Evolutionary conservation across 2,797 vertebrate species (phyloP), one percentile per base, ranked within the genome.

Genomic region (Liasis olivaceus): DNA sequence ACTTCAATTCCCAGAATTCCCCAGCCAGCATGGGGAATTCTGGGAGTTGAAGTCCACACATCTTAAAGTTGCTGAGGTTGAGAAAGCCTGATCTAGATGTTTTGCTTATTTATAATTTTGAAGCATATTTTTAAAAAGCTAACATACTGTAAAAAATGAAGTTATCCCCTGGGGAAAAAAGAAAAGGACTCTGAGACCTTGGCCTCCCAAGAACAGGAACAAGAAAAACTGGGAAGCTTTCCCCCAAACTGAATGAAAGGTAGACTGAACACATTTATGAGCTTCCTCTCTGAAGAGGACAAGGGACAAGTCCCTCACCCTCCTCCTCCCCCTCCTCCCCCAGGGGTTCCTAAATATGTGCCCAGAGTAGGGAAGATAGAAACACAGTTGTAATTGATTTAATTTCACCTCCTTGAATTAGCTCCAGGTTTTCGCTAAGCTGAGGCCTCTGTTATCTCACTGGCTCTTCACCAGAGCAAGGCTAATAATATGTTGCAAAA

Each of bases 271-370:
- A 6, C 51, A 81, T 17, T 24, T 81, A 81, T 81, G 42, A 81
- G 24, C 36, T 81, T 81, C 72, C 36, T 24, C 36, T 47, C 36
- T 81, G 36, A 13, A 89, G 58, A 88, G 2, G 88, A 5, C 64
- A 63, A 96, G 92, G 95, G 93, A 94, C 85, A 94, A 87, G 92
- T 89, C 96, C 92, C 94, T 95, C 5, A 94, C 95, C 94, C 95
- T 62, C 92, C 95, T 89, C 95, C 94, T 96, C 96, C 95, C 28
- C 85, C 89, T 90, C 77, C 51, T 42, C 88, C 91, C 91, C 89
- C 91, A 94, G 51, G 51, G 8, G 94, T 93, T 59, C 94, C 95
- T 91, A 92, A 51, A 92, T 0, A 26, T 88, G 69, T 64, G 56
- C 15, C 92, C 56, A 24, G 51, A 93, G 89, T 60, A 63, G 84